Evolutionary conservation across 2,888 invertebrate genomes (phyloP).

Genomic region (Watsonalla cultraria): DNA sequence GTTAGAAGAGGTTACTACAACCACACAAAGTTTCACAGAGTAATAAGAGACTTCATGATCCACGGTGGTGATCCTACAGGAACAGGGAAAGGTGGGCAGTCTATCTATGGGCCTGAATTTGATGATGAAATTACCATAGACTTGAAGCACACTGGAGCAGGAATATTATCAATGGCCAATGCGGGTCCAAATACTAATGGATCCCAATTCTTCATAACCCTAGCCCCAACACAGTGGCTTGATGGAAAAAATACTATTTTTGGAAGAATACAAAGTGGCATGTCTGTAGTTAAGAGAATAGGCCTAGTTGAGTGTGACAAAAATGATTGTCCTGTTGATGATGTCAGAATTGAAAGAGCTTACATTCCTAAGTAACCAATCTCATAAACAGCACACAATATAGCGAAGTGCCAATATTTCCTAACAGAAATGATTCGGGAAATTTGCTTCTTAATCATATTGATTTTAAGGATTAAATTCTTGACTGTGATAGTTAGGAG

Average conservation of each 20-base stretch:
- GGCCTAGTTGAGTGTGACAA: constrained; percentile 96
- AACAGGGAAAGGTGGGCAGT: constrained; percentile 96
- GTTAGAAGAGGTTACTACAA: constrained; percentile 96
- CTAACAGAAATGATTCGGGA: no score
- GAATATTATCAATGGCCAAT: constrained; percentile 98
- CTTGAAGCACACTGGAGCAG: constrained; percentile 95
- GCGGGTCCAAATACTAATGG: constrained; percentile 98
- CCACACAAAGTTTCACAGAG: constrained; percentile 96
- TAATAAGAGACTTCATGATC: constrained; percentile 96
- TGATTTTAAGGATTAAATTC: no score
- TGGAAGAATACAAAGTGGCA: constrained; percentile 92
- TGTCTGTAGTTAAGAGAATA: constrained; percentile 94
- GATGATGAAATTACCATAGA: constrained; percentile 97
- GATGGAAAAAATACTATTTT: constrained; percentile 99
- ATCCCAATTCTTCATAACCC: constrained; percentile 98
- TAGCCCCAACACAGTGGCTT: constrained; percentile 98
- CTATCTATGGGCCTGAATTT: constrained; percentile 97
- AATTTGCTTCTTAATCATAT: no score
- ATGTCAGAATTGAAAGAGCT: constrained; percentile 84
- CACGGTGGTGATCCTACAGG: constrained; percentile 99
- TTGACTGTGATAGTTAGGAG: no score
- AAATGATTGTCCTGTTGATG: constrained; percentile 93
- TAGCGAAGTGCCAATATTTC: no score
- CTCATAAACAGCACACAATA: no score
- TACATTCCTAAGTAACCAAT: constrained; percentile 48